These are phyloP conservation scores for Cygnus olor DNA, from an alignment of 2,797 vertebrate genomes.

Conservation along the genomic window DNA sequence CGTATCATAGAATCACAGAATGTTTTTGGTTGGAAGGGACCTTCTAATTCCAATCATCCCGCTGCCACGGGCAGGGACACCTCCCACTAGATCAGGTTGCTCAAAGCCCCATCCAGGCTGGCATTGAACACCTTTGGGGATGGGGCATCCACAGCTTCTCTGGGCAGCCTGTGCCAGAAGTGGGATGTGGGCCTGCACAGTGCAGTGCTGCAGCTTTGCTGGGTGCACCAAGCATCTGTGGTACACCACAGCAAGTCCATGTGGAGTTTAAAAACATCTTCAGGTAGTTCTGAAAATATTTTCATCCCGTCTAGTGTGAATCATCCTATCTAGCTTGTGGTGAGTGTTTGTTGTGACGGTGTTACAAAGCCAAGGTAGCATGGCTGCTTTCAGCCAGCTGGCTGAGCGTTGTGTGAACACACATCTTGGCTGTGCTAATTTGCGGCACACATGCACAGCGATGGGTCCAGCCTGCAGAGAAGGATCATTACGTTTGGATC, in stretches of 20 bases:
- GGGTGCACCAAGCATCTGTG: not conserved
- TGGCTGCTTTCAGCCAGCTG: not conserved
- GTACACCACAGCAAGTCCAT: rapidly evolving
- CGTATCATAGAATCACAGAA: too few species aligned
- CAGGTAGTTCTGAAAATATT: not conserved
- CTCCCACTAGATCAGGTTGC: too few species aligned
- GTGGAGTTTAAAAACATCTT: not conserved
- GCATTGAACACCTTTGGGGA: too few species aligned
- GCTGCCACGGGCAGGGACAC: too few species aligned
- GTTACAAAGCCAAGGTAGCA: not conserved
- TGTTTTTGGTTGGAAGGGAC: too few species aligned
- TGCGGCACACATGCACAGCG: not conserved
- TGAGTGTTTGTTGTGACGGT: not conserved
- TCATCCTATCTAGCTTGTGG: not conserved
- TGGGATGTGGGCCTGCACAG: rapidly evolving
- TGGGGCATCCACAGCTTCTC: too few species aligned
- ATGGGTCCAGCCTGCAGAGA: not conserved
- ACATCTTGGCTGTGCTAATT: not conserved
- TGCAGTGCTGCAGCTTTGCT: rapidly evolving
- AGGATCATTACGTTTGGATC: not conserved
- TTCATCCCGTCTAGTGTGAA: not conserved
- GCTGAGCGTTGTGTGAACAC: not conserved
- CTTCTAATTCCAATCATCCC: too few species aligned
- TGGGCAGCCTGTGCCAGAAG: too few species aligned
- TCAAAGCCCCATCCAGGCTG: too few species aligned